Conservation (phyloP, 2,113 vertebrate genomes). For the Oenanthe melanoleuca region DNA sequence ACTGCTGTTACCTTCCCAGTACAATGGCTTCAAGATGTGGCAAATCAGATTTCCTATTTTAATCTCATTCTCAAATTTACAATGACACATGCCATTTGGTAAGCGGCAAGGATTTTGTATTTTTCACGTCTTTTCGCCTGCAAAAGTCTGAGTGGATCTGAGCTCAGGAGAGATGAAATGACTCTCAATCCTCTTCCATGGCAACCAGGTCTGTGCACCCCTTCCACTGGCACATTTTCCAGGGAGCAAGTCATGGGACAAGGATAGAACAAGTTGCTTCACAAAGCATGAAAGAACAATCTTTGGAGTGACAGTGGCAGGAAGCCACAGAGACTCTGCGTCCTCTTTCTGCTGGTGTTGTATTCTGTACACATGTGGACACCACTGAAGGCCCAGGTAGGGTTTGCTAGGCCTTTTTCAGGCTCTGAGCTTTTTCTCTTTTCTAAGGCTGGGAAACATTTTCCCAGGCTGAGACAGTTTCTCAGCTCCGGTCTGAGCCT, state of each 20-base stretch:
- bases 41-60: not conserved
- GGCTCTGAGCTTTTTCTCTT: too few relatives aligned
- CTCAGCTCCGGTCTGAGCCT: too few relatives aligned
- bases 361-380: not conserved
- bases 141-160: not conserved
- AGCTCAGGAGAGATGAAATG: not conserved
- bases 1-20: not conserved
- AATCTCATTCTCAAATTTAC: not conserved
- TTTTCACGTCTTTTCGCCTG: not conserved
- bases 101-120: not conserved
- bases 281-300: not conserved
- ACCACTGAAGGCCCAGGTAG: too few relatives aligned
- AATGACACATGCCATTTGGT: not conserved
- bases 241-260: not conserved
- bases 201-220: not conserved
- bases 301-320: not conserved
- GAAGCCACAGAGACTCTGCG: not conserved
- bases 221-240: fast-evolving
- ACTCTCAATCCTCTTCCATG: not conserved
- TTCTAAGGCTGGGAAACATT: too few relatives aligned
- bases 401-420: too few relatives aligned
- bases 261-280: not conserved
- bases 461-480: too few relatives aligned
- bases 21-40: not conserved
- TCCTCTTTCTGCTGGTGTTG: not conserved